Evolutionary conservation across 35 echinoderm and acorn worm genomes (phyloP), one percentile per base, ranked within the genome.

Genomic region (Nesometra sesokonis): DNA sequence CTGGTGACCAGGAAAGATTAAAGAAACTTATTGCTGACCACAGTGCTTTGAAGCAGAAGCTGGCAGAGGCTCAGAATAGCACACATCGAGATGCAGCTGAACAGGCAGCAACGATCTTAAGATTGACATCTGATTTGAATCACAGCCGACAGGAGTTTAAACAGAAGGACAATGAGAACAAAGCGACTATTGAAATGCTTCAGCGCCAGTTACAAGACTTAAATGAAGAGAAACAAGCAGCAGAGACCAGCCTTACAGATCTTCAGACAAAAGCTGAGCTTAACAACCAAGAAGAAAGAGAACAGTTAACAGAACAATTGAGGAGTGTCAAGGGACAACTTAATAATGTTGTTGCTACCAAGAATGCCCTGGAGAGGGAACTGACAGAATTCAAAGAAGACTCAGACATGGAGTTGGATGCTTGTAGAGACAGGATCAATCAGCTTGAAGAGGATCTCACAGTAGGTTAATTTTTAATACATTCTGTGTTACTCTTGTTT

Each of bases 1-100:
- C 83, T n/a, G 93, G 91, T 81, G 96, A 99, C 34, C 80, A 91
- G 0, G 84, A 93, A 77, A 88, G 87, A 76, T 87, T 89, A 36
- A 34, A 87, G 0, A 85, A 86, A 29, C 90, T 94, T 17, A 77
- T 99, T 29, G 96, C 93, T 17, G 96, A 99, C 31, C 93, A 99
- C 43, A 91, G 86, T 17, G 29, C 37, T 36, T 82, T 93, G 34
- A 89, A 93, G 31, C 91, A 97, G 83, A 87, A 79, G 47, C 81
- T 93, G 34, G 90, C 92, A 5, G 95, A 97, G 33, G 32, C 92
- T 15, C 87, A 99, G 88, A 92, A 84, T 57, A 77, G 39, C 7
- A 82, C 90, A 31, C 96, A 99, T 78, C 17, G 96, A 33, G 96
- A 99, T 3, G n/a, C 85, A 7, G 96, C 82, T 0, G 96, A 99